Base-by-base conservation (phyloP, 2,888 invertebrate species). In the Trypoxylon attenuatum region DNA sequence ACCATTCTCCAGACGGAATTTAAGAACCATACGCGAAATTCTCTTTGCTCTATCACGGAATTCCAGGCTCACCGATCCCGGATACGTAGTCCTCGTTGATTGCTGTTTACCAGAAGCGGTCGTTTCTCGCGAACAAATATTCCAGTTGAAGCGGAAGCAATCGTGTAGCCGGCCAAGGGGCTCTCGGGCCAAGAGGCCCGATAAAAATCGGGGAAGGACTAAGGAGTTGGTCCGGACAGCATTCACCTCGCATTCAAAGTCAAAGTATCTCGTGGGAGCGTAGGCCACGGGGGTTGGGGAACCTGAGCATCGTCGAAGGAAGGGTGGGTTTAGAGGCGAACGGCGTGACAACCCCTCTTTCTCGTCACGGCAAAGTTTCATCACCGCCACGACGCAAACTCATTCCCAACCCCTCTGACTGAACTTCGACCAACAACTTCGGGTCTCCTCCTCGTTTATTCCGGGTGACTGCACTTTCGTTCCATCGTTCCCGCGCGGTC, bases 351-450 rank as follows among this genome's bases (percentile, higher is more conserved):
- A 80, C 78, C 82, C 82, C 82, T 83, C 84, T 81, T 81, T 84
- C 84, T 84, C 83, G 85, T 86, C 85, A 85, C 80, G 82, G 84
- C 72, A 86, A 87, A 87, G 85, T 87, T 87, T 86, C 86, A 85
- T 87, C 85, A 84, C 81, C 80, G 80, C 76, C 78, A 76, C 82
- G 80, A 84, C 83, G 83, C 82, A 84, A 85, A 84, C 86, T 85
- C 85, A 82, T 85, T 84, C 82, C 78, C 79, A 81, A 75, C 79
- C 83, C 84, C 52, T 46, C 67, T 65, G 75, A 70, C 78, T 80
- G 80, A 85, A 86, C 86, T 86, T 84, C 82, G 81, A 84, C 82
- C 85, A 81, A 85, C 84, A 85, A 86, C 84, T 86, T 86, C 83
- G 76, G 81, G 79, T 84, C 84, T 84, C 80, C 84, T 84, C 81